Conservation (phyloP, 53 echinoderm and acorn worm genomes). For the Echinometra lucunter region DNA sequence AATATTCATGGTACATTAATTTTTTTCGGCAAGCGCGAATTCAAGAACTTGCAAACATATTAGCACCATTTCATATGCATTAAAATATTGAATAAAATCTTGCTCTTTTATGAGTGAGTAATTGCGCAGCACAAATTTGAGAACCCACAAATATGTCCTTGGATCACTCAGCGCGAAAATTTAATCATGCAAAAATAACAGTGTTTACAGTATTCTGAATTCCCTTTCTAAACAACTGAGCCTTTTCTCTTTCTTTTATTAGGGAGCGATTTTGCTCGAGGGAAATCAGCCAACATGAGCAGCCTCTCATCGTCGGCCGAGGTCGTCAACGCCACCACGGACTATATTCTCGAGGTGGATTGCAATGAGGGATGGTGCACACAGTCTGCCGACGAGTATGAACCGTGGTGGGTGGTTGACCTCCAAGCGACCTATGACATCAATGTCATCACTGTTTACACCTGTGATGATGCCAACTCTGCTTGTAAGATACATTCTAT, state of each 20-base stretch:
- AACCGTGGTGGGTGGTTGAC: conserved; percentile 82
- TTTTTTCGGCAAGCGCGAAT: no score
- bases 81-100: no score
- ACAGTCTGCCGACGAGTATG: conserved; percentile 71
- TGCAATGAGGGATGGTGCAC: conserved; percentile 68
- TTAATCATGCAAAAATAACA: no score
- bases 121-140: no score
- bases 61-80: no score
- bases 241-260: neutral
- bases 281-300: conserved; percentile 74
- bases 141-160: no score
- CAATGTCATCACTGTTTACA: conserved; percentile 76
- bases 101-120: no score
- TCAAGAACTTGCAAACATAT: no score
- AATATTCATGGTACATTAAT: no score
- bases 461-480: conserved; percentile 61
- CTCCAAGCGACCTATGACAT: conserved; percentile 74
- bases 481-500: conserved; percentile 53
- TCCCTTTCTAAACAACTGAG: neutral
- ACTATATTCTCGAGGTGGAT: conserved; percentile 68
- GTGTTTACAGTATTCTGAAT: neutral
- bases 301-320: conserved; percentile 55
- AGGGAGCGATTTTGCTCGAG: conserved; percentile 76
- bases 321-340: conserved; percentile 50
- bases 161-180: no score